Evolutionary conservation across 2,888 invertebrate species (phyloP).

Genomic region (Plebejus argus): DNA sequence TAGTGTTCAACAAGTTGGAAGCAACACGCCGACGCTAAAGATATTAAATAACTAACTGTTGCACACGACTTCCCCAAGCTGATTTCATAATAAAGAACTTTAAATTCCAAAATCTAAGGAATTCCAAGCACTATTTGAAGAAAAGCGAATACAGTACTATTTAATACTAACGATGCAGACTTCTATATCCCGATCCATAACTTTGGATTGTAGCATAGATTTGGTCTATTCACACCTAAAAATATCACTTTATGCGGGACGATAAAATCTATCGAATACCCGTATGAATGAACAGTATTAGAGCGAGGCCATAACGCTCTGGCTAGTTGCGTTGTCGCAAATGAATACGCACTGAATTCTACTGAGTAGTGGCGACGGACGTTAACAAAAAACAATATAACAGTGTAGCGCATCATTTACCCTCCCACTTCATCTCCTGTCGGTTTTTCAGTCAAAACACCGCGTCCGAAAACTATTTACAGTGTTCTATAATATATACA

Average conservation of each 20-base stretch:
- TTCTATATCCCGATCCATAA: not conserved
- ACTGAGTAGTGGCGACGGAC: not conserved
- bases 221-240: not conserved
- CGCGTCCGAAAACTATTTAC: too few species aligned
- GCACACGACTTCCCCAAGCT: not conserved
- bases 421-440: too few species aligned
- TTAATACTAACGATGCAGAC: not conserved
- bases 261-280: constrained; percentile 16
- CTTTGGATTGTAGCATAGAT: not conserved
- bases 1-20: not conserved
- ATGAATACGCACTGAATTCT: too few species aligned
- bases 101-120: too few species aligned
- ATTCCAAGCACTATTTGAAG: too few species aligned
- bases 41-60: not conserved
- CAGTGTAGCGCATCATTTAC: not conserved
- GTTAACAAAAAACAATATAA: not conserved
- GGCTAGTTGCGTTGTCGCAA: not conserved
- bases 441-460: too few species aligned
- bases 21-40: not conserved
- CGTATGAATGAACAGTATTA: constrained; percentile 20
- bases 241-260: not conserved
- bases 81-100: not conserved
- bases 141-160: too few species aligned
- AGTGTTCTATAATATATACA: too few species aligned
- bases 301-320: not conserved